These are phyloP conservation scores for Heliconius hermathena DNA, from an alignment of 1,140 invertebrate genomes.

Conservation along the genomic window DNA sequence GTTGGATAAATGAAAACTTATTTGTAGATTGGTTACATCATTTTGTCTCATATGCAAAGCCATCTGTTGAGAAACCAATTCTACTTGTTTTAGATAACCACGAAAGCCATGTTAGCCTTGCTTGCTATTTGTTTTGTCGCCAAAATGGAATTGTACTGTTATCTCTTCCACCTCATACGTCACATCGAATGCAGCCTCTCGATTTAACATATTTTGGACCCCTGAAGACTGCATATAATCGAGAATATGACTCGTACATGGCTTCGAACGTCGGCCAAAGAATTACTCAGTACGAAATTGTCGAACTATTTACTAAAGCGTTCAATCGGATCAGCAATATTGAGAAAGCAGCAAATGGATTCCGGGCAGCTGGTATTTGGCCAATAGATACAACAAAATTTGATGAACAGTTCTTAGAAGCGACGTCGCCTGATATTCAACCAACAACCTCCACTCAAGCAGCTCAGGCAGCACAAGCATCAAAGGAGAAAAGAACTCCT, in stretches of 20 bases:
- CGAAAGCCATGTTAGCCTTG: slow-evolving; percentile 28
- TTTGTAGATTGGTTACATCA: slow-evolving; percentile 23
- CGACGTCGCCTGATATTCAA: not conserved
- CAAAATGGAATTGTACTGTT: not conserved
- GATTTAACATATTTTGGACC: slow-evolving; percentile 21
- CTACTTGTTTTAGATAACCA: slow-evolving; percentile 38
- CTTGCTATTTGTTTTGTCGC: slow-evolving; percentile 15
- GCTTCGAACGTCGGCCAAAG: not conserved
- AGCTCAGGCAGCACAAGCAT: no score
- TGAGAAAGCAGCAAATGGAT: slow-evolving; percentile 15
- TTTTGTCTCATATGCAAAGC: slow-evolving; percentile 29
- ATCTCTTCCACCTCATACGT: slow-evolving; percentile 25
- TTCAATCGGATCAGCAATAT: slow-evolving; percentile 21
- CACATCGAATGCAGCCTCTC: slow-evolving; percentile 26
- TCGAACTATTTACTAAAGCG: slow-evolving; percentile 37
- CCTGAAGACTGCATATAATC: slow-evolving; percentile 33
- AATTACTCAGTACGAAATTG: slow-evolving; percentile 41
- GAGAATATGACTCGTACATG: slow-evolving; percentile 16
- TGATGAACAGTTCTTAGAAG: no score
- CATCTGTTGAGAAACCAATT: slow-evolving; percentile 25
- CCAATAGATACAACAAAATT: not conserved
- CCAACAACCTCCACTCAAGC: slow-evolving; percentile 6
- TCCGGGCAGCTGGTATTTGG: slow-evolving; percentile 2
- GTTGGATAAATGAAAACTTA: slow-evolving; percentile 33
- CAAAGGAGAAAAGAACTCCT: no score